Percentiles rank a stretch among this genome's conserved stretches.
phyloP scores from a whole-genome alignment of 2,797 vertebrate genomes.

The Muscicapa comitata region DNA sequence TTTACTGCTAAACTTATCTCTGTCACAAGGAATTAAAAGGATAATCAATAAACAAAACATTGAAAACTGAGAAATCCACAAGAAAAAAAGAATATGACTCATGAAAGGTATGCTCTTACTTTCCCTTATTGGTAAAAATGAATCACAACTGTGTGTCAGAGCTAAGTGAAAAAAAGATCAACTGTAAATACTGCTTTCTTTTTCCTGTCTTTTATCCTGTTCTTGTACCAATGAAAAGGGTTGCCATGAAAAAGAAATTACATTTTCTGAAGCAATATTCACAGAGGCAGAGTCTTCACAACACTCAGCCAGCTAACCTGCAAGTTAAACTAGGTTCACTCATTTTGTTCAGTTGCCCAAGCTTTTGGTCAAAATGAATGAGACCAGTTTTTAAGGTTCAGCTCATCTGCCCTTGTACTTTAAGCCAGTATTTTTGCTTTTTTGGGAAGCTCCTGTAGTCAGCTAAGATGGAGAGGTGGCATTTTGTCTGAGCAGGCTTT shows the following conservation, averaged over 20 bases:
- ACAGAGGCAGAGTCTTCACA: background rate
- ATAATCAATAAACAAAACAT: constrained; percentile 57
- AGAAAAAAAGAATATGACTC: constrained; percentile 68
- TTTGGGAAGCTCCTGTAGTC: background rate
- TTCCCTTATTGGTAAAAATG: constrained; percentile 69
- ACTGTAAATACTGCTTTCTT: constrained; percentile 62
- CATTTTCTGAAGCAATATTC: constrained; percentile 39
- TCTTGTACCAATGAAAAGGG: constrained; percentile 32
- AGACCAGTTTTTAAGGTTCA: background rate
- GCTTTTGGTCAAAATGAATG: background rate
- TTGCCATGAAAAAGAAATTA: constrained; percentile 51
- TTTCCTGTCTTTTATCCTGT: constrained; percentile 46
- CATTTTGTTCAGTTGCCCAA: background rate
- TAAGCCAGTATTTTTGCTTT: background rate
- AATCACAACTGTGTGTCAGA: constrained; percentile 64
- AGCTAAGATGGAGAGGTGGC: background rate
- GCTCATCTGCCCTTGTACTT: background rate
- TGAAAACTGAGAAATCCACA: constrained; percentile 65
- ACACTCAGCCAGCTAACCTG: background rate
- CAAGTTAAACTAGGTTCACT: background rate
- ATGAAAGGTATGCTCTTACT: constrained; percentile 58
- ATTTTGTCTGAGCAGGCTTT: background rate
- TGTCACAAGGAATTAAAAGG: constrained; percentile 25
- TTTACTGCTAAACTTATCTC: background rate
- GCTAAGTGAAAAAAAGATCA: constrained; percentile 39